Evolutionary conservation across 1,140 invertebrate species (phyloP), one percentile per base, ranked within the genome.

Genomic region (Stegodyphus mimosarum): DNA sequence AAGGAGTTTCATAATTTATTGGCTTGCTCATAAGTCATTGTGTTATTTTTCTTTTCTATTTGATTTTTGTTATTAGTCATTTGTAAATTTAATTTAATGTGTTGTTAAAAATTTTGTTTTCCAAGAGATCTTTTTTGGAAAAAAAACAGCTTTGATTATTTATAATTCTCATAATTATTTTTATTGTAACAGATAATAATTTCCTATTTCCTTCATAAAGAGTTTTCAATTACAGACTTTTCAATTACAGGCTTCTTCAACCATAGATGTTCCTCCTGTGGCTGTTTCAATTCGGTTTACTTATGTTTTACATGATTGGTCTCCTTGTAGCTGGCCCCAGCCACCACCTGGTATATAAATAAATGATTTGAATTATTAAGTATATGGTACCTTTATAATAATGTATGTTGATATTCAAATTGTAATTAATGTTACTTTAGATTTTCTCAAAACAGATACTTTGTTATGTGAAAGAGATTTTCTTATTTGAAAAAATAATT

Each of bases 251-350:
- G 49, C 70, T 55, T 51, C 15, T 11, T 50, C 86, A 48, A 50
- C 55, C 13, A 52, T 67, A 5, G 53, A 83, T 10, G 49, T 87
- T 84, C 93, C 60, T 80, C 93, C 95, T 48, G 93, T 96, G 48
- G 90, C 92, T 84, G 93, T 96, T 7, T 95, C 96, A 6, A 93
- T 95, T 33, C 93, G 96, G 88, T 95, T 96, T 89, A 95, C 95
- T 1, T 98, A 97, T 90, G 90, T 94, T 78, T 90, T 98, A 76
- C 92, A 93, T 87, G 94, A 96, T 90, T 94, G 94, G 93, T 88
- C 89, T 53, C 76, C 77, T 4, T 77, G 86, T 49, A 77, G 73
- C 15, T 84, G 79, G 86, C 86, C 86, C 0, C 86, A 84, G 17
- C 74, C 79, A 0, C 79, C 86, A 9, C 86, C 81, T 52, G 86